phyloP scores from a whole-genome alignment of 2,113 vertebrate genomes.

The Lanius collurio region DNA sequence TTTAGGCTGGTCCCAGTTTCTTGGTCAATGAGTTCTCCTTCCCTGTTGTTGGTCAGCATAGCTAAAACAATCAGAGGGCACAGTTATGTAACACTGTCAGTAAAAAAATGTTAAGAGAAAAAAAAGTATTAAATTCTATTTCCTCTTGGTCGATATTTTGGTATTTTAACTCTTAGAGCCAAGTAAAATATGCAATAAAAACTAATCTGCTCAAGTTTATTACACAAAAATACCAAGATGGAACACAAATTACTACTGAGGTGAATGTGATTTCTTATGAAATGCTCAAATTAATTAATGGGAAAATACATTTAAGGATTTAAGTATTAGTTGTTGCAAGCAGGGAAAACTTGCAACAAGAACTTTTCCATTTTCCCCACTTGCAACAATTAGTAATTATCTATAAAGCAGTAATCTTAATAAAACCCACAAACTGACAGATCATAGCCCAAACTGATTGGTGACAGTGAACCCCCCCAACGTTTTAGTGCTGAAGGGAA shows the following conservation, averaged over 20 bases:
- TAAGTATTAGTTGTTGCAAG: too few relatives aligned
- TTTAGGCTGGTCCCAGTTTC: slow-evolving; percentile 82
- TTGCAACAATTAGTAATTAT: not conserved
- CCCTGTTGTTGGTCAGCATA: slow-evolving; percentile 76
- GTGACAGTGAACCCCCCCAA: not conserved
- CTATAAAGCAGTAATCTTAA: not conserved
- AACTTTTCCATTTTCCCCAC: too few relatives aligned
- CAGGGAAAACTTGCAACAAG: too few relatives aligned
- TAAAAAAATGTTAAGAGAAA: not conserved
- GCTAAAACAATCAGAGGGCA: slow-evolving; percentile 55
- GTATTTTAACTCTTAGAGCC: not conserved
- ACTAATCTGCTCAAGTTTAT: not conserved
- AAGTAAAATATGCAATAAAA: not conserved
- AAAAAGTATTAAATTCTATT: not conserved
- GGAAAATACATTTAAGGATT: not conserved
- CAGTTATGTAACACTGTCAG: not conserved
- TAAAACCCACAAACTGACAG: not conserved
- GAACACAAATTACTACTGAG: not conserved
- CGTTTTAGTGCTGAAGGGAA: not conserved
- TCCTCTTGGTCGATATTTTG: not conserved
- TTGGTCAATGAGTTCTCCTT: slow-evolving; percentile 78
- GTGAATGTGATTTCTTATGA: not conserved
- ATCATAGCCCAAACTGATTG: not conserved
- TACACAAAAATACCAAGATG: not conserved
- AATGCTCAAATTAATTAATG: not conserved